These are phyloP conservation scores for Gnathonemus echidnorhynchus DNA, from an alignment of 2,113 vertebrate genomes.

Conservation along the genomic window DNA sequence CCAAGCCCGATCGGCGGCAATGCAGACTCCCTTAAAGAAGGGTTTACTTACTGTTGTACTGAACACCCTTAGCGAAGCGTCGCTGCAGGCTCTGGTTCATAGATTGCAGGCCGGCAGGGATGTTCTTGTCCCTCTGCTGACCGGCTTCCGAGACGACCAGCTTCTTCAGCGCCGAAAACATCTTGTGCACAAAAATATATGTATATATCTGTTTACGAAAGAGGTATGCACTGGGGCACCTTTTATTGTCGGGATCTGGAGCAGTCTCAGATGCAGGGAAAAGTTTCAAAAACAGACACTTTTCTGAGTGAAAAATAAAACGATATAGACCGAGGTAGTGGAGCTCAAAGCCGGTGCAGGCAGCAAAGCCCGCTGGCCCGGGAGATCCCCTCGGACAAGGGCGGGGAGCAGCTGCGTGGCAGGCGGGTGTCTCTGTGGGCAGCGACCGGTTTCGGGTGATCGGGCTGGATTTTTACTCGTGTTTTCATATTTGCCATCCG, in stretches of 20 bases:
- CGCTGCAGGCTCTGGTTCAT: conserved; percentile 81
- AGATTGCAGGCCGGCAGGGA: conserved; percentile 78
- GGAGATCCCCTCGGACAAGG: background rate
- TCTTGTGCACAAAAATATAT: conserved; percentile 29
- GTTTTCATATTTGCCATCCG: background rate
- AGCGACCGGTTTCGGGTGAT: too few relatives aligned
- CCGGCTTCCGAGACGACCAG: conserved; percentile 74
- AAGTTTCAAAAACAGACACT: background rate
- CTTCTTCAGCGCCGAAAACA: conserved; percentile 81
- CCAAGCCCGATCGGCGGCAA: background rate
- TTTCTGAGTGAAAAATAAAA: background rate
- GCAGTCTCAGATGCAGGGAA: background rate
- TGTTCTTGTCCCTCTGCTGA: conserved; percentile 65
- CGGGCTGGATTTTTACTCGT: background rate
- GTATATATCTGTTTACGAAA: background rate
- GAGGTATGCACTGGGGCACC: background rate
- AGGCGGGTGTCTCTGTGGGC: background rate
- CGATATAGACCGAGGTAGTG: background rate
- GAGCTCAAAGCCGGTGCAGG: background rate
- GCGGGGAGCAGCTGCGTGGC: background rate
- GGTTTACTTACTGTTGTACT: conserved; percentile 76
- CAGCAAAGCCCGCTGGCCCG: background rate
- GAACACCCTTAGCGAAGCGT: conserved; percentile 79
- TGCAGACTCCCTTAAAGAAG: too few relatives aligned
- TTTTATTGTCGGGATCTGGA: background rate